Percentiles rank a stretch among this genome's conserved stretches.
These are phyloP conservation scores for Tenthredo amoena DNA, from an alignment of 2,888 invertebrate species.

Conservation along the genomic window DNA sequence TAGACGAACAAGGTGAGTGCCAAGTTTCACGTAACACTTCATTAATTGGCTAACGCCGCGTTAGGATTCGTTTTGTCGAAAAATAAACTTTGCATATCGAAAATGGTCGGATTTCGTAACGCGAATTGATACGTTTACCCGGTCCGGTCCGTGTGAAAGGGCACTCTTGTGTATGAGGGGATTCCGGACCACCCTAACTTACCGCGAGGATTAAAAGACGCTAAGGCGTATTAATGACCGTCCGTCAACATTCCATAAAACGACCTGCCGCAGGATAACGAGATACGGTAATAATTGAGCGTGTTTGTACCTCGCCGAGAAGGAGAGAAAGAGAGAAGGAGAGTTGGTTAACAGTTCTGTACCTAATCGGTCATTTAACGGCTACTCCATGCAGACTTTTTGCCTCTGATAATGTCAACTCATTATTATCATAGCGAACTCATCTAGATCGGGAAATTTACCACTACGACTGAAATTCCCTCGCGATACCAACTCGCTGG, in stretches of 20 bases:
- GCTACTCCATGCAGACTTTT: neutral
- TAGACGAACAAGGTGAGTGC: slow-evolving; percentile 90
- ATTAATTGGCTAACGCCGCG: neutral
- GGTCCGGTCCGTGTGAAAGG: neutral
- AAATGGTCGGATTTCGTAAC: neutral
- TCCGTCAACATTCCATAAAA: slow-evolving; percentile 37
- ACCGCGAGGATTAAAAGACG: slow-evolving; percentile 18
- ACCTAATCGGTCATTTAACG: slow-evolving; percentile 37
- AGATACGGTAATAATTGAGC: slow-evolving; percentile 36
- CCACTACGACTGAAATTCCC: neutral
- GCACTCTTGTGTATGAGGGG: neutral
- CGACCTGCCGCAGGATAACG: slow-evolving; percentile 28
- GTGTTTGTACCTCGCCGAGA: neutral
- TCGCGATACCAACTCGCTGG: neutral
- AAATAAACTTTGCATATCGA: neutral
- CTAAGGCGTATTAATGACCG: slow-evolving; percentile 7
- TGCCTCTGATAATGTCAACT: slow-evolving; percentile 14
- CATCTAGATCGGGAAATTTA: slow-evolving; percentile 27
- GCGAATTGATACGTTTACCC: neutral
- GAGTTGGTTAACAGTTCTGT: slow-evolving; percentile 11
- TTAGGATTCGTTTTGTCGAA: neutral
- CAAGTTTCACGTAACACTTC: neutral
- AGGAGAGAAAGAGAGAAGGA: neutral
- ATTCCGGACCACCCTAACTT: neutral
- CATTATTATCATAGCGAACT: slow-evolving; percentile 43